Evolutionary conservation across 2,888 invertebrate species (phyloP), one percentile per base, ranked within the genome.

Genomic region (Cerceris rybyensis): DNA sequence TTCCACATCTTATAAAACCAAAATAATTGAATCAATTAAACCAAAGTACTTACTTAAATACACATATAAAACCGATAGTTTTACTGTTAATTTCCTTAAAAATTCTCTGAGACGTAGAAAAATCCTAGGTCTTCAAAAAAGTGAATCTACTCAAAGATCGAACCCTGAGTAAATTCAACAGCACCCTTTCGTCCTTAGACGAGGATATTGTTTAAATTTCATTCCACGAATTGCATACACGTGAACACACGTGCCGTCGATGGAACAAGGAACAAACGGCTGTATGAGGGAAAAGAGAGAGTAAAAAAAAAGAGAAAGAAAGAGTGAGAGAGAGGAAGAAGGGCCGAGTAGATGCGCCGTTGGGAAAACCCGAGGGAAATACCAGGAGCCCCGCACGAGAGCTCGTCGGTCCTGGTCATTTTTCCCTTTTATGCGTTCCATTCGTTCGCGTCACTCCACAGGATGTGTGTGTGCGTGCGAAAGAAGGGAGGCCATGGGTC

Each of bases 371-470:
- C 89, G 74, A 72, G 91, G 91, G 91, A 91, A 91, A 91, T 91
- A 86, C 86, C 61, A 68, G 63, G 50, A 79, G 75, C 70, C 72
- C 73, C 73, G 81, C 82, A 78, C 88, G 77, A 85, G 83, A 85
- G 86, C 87, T 89, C 90, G 74, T 70, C 79, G 90, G 82, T 87
- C 83, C 85, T 82, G 89, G 89, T 90, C 90, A 91, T 91, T 91
- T 91, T 90, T 91, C 89, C 90, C 87, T 88, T 91, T 91, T 91
- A 91, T 89, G 89, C 89, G 86, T 89, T 89, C 88, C 90, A 90
- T 91, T 90, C 89, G 90, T 91, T 89, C 87, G 87, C 85, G 90
- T 91, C 91, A 89, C 84, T 87, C 82, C 81, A 70, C 84, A 76
- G 63, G 49, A 39, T 52, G 8, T 63, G 69, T 16, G 69, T 64